phyloP scores from a whole-genome alignment of 1,140 invertebrate genomes.

The Polypedilum pembai region DNA sequence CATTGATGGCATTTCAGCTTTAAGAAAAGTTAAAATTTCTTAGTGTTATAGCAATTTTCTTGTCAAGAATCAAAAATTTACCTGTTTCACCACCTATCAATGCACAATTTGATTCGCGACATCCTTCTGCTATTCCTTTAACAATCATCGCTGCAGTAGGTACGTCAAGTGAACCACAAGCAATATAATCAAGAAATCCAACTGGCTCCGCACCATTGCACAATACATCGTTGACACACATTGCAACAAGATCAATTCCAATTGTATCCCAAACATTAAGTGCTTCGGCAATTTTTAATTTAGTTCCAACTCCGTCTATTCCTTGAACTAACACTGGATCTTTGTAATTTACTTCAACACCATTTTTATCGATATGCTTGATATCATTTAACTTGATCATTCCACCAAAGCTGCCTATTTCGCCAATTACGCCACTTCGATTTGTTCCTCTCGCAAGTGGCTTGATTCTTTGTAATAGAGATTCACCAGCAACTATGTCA shows the following conservation, averaged over 20 bases:
- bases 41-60: too few species aligned
- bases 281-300: slow-evolving; percentile 82
- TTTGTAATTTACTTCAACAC: slow-evolving; percentile 44
- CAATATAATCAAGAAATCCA: slow-evolving; percentile 95
- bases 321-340: slow-evolving; percentile 72
- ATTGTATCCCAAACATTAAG: slow-evolving; percentile 73
- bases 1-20: slow-evolving; percentile 92
- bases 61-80: too few species aligned
- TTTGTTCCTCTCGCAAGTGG: slow-evolving; percentile 61
- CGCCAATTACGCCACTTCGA: slow-evolving; percentile 63
- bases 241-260: slow-evolving; percentile 93
- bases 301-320: slow-evolving; percentile 86
- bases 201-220: slow-evolving; percentile 91
- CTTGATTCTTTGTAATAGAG: slow-evolving; percentile 76
- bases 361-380: slow-evolving; percentile 34
- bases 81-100: slow-evolving; percentile 80
- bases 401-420: slow-evolving; percentile 88
- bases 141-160: slow-evolving; percentile 68
- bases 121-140: slow-evolving; percentile 79
- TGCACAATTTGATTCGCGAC: slow-evolving; percentile 75
- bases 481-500: slow-evolving; percentile 85
- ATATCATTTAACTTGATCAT: slow-evolving; percentile 69
- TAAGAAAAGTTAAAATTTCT: too few species aligned
- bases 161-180: slow-evolving; percentile 77
- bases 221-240: slow-evolving; percentile 96